A percentile compares a stretch with the other conserved stretches of the same genome.
Conservation (phyloP, 2,113 vertebrate species). For the Ploceus nigricollis region DNA sequence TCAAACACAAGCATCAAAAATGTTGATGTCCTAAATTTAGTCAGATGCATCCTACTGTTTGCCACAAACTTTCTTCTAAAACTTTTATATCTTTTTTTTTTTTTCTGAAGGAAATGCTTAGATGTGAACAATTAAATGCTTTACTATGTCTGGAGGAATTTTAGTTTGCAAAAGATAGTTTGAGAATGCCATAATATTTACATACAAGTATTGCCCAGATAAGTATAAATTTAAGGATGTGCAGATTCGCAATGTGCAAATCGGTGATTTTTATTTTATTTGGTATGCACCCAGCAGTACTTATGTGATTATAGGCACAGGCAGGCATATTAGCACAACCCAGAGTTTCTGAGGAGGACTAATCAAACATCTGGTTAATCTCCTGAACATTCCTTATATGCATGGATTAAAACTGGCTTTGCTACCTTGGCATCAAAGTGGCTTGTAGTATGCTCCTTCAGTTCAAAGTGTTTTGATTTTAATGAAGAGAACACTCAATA, state of each 20-base stretch:
- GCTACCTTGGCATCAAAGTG: slow-evolving; percentile 16
- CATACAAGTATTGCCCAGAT: not conserved
- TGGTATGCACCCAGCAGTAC: not conserved
- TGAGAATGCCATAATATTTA: not conserved
- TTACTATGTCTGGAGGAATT: not conserved
- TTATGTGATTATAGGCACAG: not conserved
- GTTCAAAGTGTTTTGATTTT: slow-evolving; percentile 33
- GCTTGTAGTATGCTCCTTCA: not conserved
- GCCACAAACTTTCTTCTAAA: not conserved
- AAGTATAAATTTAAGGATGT: not conserved
- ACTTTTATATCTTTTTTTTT: not conserved
- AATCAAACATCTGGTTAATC: slow-evolving; percentile 17
- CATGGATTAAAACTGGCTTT: slow-evolving; percentile 6
- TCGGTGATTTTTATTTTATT: not conserved
- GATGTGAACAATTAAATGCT: not conserved
- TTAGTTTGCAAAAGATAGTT: not conserved
- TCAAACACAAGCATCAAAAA: not conserved
- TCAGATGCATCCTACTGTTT: not conserved
- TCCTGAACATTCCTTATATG: not conserved
- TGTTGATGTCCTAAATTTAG: not conserved
- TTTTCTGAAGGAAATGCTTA: not conserved
- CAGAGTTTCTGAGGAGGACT: not conserved
- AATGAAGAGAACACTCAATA: not conserved
- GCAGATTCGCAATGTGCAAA: not conserved
- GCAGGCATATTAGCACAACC: not conserved